These are phyloP conservation scores for Scaptomyza polygonia DNA, from an alignment of 2,888 invertebrate genomes.

Conservation along the genomic window DNA sequence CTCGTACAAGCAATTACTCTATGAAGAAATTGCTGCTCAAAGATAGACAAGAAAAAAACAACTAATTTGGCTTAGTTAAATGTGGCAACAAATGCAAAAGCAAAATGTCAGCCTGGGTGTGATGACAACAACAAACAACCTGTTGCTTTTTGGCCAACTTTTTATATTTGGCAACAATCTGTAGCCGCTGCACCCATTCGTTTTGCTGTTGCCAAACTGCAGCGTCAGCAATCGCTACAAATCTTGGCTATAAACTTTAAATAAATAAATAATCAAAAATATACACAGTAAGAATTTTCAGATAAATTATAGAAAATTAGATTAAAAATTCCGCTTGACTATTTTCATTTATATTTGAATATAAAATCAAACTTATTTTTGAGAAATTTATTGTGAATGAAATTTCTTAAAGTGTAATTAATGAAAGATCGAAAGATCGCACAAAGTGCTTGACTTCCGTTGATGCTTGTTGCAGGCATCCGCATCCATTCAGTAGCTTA, in stretches of 20 bases:
- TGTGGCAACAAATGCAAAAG: neutral
- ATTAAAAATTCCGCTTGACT: no score
- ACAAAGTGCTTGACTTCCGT: slow-evolving; percentile 65
- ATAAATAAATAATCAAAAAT: slow-evolving; percentile 21
- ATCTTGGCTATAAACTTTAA: slow-evolving; percentile 62
- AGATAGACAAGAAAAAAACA: slow-evolving; percentile 10
- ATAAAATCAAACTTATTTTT: neutral
- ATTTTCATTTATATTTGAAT: no score
- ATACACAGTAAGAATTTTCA: neutral
- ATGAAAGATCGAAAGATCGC: slow-evolving; percentile 36
- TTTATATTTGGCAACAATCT: slow-evolving; percentile 50
- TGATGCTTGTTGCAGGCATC: slow-evolving; percentile 36
- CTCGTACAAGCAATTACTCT: slow-evolving; percentile 1
- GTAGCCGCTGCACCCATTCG: slow-evolving; percentile 28
- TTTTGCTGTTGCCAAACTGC: slow-evolving; percentile 34
- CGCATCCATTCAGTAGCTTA: neutral
- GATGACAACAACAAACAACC: slow-evolving; percentile 38
- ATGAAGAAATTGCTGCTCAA: slow-evolving; percentile 18
- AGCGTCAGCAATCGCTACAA: slow-evolving; percentile 10
- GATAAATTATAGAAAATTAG: neutral
- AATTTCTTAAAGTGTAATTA: slow-evolving; percentile 29
- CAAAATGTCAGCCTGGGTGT: slow-evolving; percentile 28
- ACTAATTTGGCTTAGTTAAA: slow-evolving; percentile 27
- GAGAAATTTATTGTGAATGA: neutral
- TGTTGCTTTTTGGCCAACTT: slow-evolving; percentile 36